Conservation (phyloP, 92 coral and sea anemone genomes). For the Porites rus region DNA sequence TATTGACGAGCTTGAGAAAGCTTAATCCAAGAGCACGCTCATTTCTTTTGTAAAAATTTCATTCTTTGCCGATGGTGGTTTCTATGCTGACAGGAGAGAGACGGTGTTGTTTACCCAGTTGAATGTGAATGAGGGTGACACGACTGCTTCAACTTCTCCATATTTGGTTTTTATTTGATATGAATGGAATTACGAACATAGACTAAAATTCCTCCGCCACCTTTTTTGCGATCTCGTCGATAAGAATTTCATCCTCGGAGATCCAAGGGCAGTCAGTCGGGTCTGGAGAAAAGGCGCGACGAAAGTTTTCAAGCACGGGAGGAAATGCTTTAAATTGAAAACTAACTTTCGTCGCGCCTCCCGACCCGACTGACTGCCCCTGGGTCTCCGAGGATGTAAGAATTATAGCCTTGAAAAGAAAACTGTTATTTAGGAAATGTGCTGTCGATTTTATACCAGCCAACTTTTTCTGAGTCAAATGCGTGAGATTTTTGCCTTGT, state of each 20-base stretch:
- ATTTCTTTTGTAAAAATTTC: constrained; percentile 27
- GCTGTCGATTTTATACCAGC: neutral
- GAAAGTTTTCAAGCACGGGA: too few relatives aligned
- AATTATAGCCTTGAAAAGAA: constrained; percentile 47
- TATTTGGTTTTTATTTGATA: constrained; percentile 10
- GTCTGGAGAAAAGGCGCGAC: too few relatives aligned
- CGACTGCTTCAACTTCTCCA: constrained; percentile 44
- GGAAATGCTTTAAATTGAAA: too few relatives aligned
- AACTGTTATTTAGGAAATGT: constrained; percentile 65
- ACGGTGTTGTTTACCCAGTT: constrained; percentile 44
- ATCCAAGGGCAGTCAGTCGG: too few relatives aligned
- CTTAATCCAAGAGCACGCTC: constrained; percentile 17
- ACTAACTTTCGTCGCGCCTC: too few relatives aligned
- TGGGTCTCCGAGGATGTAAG: constrained; percentile 1
- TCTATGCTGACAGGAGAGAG: constrained; percentile 36
- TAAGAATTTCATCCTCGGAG: too few relatives aligned
- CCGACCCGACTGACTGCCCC: too few relatives aligned
- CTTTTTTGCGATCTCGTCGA: constrained; percentile 46
- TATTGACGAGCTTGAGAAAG: neutral
- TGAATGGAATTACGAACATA: constrained; percentile 32
- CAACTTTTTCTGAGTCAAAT: too few relatives aligned
- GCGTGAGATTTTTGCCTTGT: too few relatives aligned
- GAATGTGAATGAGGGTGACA: constrained; percentile 11
- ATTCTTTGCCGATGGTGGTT: constrained; percentile 54
- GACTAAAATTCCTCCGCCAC: constrained; percentile 57